Evolutionary conservation across 2,113 vertebrate genomes (phyloP), one percentile per base, ranked within the genome.

Genomic region (Syngnathus floridae): DNA sequence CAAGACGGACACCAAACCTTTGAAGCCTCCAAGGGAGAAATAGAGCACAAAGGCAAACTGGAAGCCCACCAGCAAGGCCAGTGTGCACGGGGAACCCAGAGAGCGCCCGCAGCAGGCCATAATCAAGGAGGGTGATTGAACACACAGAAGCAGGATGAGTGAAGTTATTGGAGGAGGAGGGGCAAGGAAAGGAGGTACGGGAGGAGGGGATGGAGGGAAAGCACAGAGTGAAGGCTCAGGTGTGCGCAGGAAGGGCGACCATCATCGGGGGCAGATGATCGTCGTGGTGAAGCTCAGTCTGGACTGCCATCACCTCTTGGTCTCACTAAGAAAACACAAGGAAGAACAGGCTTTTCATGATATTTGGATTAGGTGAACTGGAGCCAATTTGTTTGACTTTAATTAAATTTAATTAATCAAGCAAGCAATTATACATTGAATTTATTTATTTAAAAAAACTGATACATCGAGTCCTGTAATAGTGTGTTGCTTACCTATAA

Each of bases 41-140:
- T 98, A 97, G 12, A 96, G 93, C 80, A 97, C 95, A 84, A 98
- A 96, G 0, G 93, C 93, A 80, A 98, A 93, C 90, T 98, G 95
- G 88, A 95, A 97, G 64, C 94, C 94, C 62, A 96, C 90, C 26
- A 97, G 89, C 82, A 98, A 85, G 66, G 92, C 93, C 72, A 98
- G 80, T 0, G 94, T 95, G 78, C 96, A 96, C 0, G 94, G 95
- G 11, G 90, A 91, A 82, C 91, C 90, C 75, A 92, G 82, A 55
- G 90, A 87, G 52, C 90, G 85, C 7, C 90, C 90, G 49, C 66
- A 90, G 73, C 85, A 88, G 67, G 88, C 78, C 90, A 90, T 90
- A n/a, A 73, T 76, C 54, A 56, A 74, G 71, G 31, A 16, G 8
- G 56, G 40, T n/a, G 64, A 51, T 67, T 62, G n/a, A 62, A 22